phyloP scores from a whole-genome alignment of 2,888 invertebrate genomes.

The Amiota communis region DNA sequence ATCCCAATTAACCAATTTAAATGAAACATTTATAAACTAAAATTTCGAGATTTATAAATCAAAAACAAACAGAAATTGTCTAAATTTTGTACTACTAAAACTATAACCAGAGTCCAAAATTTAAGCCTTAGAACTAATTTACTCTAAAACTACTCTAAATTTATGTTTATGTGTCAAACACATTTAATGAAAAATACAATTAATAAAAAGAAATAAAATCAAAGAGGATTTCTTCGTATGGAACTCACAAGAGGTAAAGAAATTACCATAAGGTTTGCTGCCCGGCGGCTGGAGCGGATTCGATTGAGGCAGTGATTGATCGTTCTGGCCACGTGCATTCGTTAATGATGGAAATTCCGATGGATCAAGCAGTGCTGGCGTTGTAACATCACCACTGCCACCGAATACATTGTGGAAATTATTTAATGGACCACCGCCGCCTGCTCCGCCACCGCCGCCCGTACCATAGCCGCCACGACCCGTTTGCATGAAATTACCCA shows the following conservation, averaged over 20 bases:
- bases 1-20: no score
- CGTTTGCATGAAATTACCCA: slow-evolving; percentile 78
- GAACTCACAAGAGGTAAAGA: slow-evolving; percentile 74
- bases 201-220: slow-evolving; percentile 53
- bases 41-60: slow-evolving; percentile 7
- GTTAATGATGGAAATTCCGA: slow-evolving; percentile 95
- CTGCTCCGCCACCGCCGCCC: slow-evolving; percentile 78
- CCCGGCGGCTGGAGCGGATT: slow-evolving; percentile 91
- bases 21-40: background rate
- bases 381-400: slow-evolving; percentile 81
- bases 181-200: slow-evolving; percentile 12
- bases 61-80: slow-evolving; percentile 12
- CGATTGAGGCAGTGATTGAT: slow-evolving; percentile 84
- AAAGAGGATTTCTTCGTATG: slow-evolving; percentile 61
- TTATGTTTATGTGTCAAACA: slow-evolving; percentile 24
- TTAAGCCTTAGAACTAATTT: slow-evolving; percentile 16
- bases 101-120: slow-evolving; percentile 23
- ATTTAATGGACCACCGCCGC: slow-evolving; percentile 78
- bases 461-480: slow-evolving; percentile 76
- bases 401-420: slow-evolving; percentile 89
- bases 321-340: slow-evolving; percentile 84
- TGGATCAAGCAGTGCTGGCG: slow-evolving; percentile 90
- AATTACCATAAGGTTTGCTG: slow-evolving; percentile 91
- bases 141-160: slow-evolving; percentile 19
- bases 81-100: background rate